Evolutionary conservation across 2,113 vertebrate species (phyloP), one percentile per base, ranked within the genome.

Genomic region (Cavia aperea): DNA sequence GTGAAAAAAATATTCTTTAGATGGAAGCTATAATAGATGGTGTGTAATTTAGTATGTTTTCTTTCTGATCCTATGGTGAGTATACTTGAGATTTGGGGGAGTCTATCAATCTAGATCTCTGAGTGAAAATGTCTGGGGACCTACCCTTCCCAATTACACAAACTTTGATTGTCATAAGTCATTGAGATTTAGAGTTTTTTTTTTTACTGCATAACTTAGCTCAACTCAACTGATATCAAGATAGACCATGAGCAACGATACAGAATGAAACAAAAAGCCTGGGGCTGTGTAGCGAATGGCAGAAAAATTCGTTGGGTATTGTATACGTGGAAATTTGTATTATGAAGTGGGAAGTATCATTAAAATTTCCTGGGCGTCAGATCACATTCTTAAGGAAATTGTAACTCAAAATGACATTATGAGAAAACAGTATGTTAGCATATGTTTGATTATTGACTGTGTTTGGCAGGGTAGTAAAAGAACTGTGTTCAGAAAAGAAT

Each of bases 361-460:
- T 89, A 62, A 66, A 81, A 83, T 73, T 75, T 33, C 63, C 54
- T 54, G 56, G 24, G 81, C 31, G 6, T 78, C 89, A 92, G 75
- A 83, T 92, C 31, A 68, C 49, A 66, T 90, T 75, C n/a, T 79
- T 92, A 73, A 56, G 70, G 63, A 94, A 83, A 75, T 79, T 86
- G 68, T 92, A 89, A 87, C 65, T 92, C 33, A 77, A 81, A 65
- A 65, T 89, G 62, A 93, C 75, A 70, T 72, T 58, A 86, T 46
- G 70, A 43, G 46, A 58, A 93, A 83, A 77, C 26, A 63, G 43
- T 72, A 39, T 83, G 54, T 82, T 83, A 87, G 46, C 68, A 73
- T 91, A 46, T 91, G 78, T 86, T 83, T 83, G 62, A 58, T 79
- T 94, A 89, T 66, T 89, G 91, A 86, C 63, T 79, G 23, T 86